phyloP scores from a whole-genome alignment of 2,888 invertebrate species.

The Andricus quercusramuli region DNA sequence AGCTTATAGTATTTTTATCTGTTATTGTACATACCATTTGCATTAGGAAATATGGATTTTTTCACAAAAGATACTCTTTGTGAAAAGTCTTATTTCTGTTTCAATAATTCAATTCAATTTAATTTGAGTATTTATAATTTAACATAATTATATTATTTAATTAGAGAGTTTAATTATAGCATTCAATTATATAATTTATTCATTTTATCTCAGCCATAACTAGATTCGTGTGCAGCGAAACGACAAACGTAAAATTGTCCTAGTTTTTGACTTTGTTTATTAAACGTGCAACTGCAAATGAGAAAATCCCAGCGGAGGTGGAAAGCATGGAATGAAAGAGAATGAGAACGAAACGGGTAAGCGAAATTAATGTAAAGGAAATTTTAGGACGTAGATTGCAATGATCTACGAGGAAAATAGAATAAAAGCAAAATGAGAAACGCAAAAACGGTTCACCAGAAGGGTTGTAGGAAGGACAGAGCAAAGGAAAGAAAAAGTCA shows the following conservation, averaged over 20 bases:
- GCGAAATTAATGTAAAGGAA: constrained; percentile 24
- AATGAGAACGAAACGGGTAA: constrained; percentile 6
- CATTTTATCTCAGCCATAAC: background rate
- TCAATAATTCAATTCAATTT: background rate
- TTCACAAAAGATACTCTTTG: background rate
- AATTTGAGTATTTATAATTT: background rate
- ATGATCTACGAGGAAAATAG: constrained; percentile 26
- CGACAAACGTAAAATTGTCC: background rate
- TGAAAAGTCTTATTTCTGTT: background rate
- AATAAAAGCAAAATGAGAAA: constrained; percentile 30
- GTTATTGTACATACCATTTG: constrained; percentile 26
- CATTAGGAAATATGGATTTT: constrained; percentile 4
- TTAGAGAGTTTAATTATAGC: background rate
- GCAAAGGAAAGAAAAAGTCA: constrained; percentile 24
- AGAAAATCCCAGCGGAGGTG: constrained; percentile 16
- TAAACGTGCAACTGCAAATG: constrained; percentile 30
- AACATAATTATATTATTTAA: constrained; percentile 2
- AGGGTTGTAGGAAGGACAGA: constrained; percentile 32
- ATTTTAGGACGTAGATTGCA: constrained; percentile 35
- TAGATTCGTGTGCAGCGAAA: background rate
- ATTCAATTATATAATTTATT: background rate
- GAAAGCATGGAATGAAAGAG: constrained; percentile 38
- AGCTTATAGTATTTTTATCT: constrained; percentile 14
- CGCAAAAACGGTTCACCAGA: constrained; percentile 13
- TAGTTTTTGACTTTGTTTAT: constrained; percentile 39